Conservation (phyloP, 2,888 invertebrate genomes). For the Drosophila algonquin region DNA sequence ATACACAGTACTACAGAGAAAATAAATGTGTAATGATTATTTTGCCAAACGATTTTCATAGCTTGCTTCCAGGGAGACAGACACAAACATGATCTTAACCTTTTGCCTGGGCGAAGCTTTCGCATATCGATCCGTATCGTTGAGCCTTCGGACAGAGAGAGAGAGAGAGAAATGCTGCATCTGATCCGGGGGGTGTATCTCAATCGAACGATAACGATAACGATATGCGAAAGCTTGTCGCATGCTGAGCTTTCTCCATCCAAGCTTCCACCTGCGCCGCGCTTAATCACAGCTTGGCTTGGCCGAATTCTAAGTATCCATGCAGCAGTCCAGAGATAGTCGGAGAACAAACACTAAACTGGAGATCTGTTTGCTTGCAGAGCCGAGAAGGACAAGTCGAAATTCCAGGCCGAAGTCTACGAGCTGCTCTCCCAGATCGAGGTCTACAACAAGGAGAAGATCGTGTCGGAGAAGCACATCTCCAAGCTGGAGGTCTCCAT, state of each 20-base stretch:
- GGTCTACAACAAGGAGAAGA: conserved; percentile 95
- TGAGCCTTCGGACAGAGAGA: background rate
- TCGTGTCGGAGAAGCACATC: conserved; percentile 91
- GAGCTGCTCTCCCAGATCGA: conserved; percentile 98
- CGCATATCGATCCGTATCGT: conserved; percentile 7
- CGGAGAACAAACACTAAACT: conserved; percentile 33
- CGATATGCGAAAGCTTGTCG: background rate
- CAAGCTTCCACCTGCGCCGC: conserved; percentile 11
- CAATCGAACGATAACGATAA: conserved; percentile 27
- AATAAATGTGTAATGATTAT: background rate
- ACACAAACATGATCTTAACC: conserved; percentile 43
- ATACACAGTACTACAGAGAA: background rate
- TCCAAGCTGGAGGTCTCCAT: conserved; percentile 96
- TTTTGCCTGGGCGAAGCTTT: conserved; percentile 51
- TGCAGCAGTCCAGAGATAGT: background rate
- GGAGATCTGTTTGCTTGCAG: conserved; percentile 85
- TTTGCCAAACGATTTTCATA: conserved; percentile 12
- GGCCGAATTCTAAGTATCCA: conserved; percentile 67
- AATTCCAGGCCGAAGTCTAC: conserved; percentile 99
- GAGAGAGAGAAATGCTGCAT: background rate
- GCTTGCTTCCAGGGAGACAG: conserved; percentile 67
- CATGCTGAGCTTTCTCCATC: conserved; percentile 8
- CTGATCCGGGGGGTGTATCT: background rate
- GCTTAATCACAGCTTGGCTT: conserved; percentile 44
- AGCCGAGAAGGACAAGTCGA: conserved; percentile 98